These are phyloP conservation scores for Lordiphosa stackelbergi DNA, from an alignment of 1,140 invertebrate genomes.

Conservation along the genomic window DNA sequence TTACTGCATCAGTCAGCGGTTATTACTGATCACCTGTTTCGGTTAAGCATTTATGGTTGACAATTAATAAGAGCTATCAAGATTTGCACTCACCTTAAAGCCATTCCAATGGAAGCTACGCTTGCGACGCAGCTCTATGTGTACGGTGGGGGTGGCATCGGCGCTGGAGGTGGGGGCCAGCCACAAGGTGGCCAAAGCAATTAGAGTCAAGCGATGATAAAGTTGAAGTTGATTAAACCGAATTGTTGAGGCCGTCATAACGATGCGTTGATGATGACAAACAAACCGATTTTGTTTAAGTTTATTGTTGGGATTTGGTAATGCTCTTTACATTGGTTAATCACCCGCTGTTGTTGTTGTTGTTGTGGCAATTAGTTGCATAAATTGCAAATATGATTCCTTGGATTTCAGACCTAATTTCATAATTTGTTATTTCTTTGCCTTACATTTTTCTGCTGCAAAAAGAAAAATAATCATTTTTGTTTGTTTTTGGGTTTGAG, in stretches of 20 bases:
- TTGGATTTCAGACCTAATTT: constrained; percentile 32
- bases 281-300: constrained; percentile 15
- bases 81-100: constrained; percentile 60
- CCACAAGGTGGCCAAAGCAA: constrained; percentile 47
- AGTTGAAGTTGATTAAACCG: constrained; percentile 36
- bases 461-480: constrained; percentile 23
- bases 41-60: no score
- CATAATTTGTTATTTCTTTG: constrained; percentile 48
- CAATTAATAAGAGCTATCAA: constrained; percentile 21
- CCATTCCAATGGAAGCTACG: constrained; percentile 59
- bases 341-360: constrained; percentile 17
- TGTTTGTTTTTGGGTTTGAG: constrained; percentile 14
- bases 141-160: constrained; percentile 18
- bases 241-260: constrained; percentile 37
- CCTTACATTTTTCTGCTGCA: constrained; percentile 51
- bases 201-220: constrained; percentile 47
- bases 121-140: constrained; percentile 63
- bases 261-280: constrained; percentile 49
- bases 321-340: constrained; percentile 20
- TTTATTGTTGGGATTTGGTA: constrained; percentile 24
- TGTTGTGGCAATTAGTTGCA: constrained; percentile 45
- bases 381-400: constrained; percentile 41
- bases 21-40: constrained; percentile 22
- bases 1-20: no score
- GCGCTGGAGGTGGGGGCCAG: constrained; percentile 16